These are phyloP conservation scores for Octomys mimax DNA, from an alignment of 2,797 vertebrate species.

Conservation along the genomic window DNA sequence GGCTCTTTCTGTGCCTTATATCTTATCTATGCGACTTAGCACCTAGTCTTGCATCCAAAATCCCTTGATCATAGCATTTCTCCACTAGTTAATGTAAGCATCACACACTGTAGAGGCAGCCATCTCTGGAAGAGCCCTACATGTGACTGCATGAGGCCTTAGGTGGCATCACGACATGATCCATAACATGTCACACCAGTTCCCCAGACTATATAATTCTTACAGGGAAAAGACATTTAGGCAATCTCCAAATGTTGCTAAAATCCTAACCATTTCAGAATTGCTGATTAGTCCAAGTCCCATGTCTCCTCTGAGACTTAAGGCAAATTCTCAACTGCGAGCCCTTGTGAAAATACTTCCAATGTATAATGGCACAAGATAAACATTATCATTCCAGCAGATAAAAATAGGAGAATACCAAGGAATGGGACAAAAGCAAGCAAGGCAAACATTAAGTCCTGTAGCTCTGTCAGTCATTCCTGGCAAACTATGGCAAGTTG, in stretches of 20 bases:
- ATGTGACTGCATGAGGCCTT: not conserved
- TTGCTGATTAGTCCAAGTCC: too few relatives aligned
- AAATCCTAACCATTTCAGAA: too few relatives aligned
- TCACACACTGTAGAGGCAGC: not conserved
- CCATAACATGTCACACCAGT: not conserved
- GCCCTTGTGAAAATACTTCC: not conserved
- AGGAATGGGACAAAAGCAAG: not conserved
- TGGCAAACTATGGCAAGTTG: not conserved
- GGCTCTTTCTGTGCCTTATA: not conserved
- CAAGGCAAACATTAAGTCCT: not conserved
- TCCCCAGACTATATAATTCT: not conserved
- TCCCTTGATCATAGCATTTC: not conserved
- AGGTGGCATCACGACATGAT: not conserved
- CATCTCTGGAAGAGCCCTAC: not conserved
- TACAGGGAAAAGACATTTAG: not conserved
- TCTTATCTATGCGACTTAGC: not conserved
- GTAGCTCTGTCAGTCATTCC: not conserved
- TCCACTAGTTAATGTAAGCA: not conserved
- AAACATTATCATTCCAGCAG: not conserved
- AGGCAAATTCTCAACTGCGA: not conserved
- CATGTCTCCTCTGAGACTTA: not conserved
- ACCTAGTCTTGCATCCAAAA: not conserved
- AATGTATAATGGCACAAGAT: not conserved
- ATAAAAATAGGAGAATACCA: not conserved
- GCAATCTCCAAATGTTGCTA: not conserved